Evolutionary conservation across 1,140 invertebrate species (phyloP), one percentile per base, ranked within the genome.

Genomic region (Schmidtea mediterranea): DNA sequence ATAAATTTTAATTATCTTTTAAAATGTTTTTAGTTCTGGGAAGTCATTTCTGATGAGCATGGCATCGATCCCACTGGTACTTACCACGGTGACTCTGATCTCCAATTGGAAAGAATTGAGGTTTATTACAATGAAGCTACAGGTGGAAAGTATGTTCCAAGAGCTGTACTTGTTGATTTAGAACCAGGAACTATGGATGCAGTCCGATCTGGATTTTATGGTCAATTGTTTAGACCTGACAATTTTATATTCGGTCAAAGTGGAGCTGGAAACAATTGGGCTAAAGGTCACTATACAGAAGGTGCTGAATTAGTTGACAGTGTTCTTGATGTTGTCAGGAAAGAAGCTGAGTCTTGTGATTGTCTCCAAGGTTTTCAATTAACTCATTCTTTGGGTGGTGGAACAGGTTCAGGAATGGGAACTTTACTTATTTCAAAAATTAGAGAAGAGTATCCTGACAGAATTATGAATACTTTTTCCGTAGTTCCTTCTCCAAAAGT

Each of bases 111-210:
- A n/a, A n/a, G n/a, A n/a, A n/a, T n/a, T 83, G 41, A 83, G 60
- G 81, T 86, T 13, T 84, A 84, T 66, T 84, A 81, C 69, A 83
- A 82, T 68, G 80, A 86, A 66, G 79, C 78, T 0, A 75, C 75
- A 23, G 77, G 52, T 52, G 78, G 78, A 36, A 82, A 80, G 66
- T 84, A 82, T 59, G 81, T 87, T 22, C 82, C 81, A 12, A 68
- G 80, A 23, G 77, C 79, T 9, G 75, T 86, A 39, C 69, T 84
- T 39, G 74, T 84, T 21, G 80, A 84, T 61, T 63, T 84, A 56
- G 80, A 84, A 62, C 80, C 79, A 0, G 80, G 79, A n/a, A 82
- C 81, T 15, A 82, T 86, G 80, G 81, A 84, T 62, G 77, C 79
- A 0, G 79, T 84, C 8, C 71, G 80, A 49, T 79, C 79, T 5